Conservation (phyloP, 2,888 invertebrate genomes). For the Dicranocentrus wangi region DNA sequence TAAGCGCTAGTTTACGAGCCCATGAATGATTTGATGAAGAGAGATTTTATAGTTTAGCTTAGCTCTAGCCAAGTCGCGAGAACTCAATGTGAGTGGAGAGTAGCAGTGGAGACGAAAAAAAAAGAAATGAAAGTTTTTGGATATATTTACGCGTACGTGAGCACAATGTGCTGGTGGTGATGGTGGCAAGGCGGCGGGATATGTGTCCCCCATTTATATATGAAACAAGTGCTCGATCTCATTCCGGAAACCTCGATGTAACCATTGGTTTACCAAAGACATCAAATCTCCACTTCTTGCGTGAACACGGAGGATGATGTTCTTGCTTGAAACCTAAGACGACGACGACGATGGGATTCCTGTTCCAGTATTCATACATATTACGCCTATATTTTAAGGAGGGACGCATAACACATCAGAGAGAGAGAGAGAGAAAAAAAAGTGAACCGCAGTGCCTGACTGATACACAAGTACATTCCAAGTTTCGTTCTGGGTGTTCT, state of each 20-base stretch:
- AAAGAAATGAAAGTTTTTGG: conserved; percentile 15
- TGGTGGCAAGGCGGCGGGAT: too few species aligned
- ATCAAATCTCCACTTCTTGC: conserved; percentile 58
- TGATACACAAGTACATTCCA: too few species aligned
- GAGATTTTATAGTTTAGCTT: conserved; percentile 56
- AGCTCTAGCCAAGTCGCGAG: conserved; percentile 5
- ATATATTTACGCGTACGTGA: neutral
- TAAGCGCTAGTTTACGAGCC: conserved; percentile 49
- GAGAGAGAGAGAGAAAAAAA: too few species aligned
- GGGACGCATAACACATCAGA: too few species aligned
- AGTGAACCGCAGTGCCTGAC: too few species aligned
- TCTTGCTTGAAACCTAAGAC: conserved; percentile 21
- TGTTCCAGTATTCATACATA: neutral
- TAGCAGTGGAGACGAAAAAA: neutral
- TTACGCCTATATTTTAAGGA: neutral
- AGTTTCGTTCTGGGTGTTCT: too few species aligned
- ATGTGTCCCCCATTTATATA: too few species aligned
- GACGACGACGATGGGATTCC: too few species aligned
- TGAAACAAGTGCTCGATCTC: conserved; percentile 35
- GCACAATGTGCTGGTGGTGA: neutral
- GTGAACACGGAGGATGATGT: conserved; percentile 28
- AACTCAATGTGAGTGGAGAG: conserved; percentile 6
- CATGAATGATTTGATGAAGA: conserved; percentile 65
- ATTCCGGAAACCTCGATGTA: conserved; percentile 57
- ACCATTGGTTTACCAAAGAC: conserved; percentile 49